Evolutionary conservation across 2,888 invertebrate genomes (phyloP).

Genomic region (Melipona beecheii): DNA sequence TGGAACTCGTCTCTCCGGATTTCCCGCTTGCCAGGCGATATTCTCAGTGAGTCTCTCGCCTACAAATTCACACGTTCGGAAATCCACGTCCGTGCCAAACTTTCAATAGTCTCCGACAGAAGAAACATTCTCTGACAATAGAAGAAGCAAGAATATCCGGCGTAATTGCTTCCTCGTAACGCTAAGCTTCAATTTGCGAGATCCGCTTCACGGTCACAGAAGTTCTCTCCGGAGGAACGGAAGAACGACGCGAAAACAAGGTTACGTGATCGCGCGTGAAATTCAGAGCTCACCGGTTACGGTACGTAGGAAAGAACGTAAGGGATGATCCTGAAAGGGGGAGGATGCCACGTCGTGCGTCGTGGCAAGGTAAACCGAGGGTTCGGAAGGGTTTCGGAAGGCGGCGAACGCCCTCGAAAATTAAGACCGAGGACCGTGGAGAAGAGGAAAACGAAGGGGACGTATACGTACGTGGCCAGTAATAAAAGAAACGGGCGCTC

Average conservation of each 20-base stretch:
- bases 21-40: constrained; percentile 1
- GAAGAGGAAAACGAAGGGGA: neutral
- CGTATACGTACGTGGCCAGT: constrained; percentile 20
- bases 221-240: neutral
- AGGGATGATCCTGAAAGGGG: neutral
- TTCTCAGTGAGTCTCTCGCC: neutral
- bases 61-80: neutral
- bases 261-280: constrained; percentile 13
- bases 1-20: neutral
- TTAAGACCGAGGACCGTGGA: constrained; percentile 39
- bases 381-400: neutral
- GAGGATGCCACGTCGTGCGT: neutral
- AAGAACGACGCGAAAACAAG: neutral
- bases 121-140: too few relatives aligned
- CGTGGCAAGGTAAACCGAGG: constrained; percentile 40
- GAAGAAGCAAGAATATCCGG: neutral
- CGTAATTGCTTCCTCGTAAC: neutral
- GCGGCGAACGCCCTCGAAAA: constrained; percentile 23
- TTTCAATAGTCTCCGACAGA: too few relatives aligned
- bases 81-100: neutral
- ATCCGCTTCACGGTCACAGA: neutral
- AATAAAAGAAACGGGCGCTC: constrained; percentile 56
- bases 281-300: constrained; percentile 18
- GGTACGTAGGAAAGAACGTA: neutral
- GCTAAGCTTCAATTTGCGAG: too few relatives aligned